Evolutionary conservation across 2,113 vertebrate genomes (phyloP), one percentile per base, ranked within the genome.

Genomic region (Callithrix jacchus): DNA sequence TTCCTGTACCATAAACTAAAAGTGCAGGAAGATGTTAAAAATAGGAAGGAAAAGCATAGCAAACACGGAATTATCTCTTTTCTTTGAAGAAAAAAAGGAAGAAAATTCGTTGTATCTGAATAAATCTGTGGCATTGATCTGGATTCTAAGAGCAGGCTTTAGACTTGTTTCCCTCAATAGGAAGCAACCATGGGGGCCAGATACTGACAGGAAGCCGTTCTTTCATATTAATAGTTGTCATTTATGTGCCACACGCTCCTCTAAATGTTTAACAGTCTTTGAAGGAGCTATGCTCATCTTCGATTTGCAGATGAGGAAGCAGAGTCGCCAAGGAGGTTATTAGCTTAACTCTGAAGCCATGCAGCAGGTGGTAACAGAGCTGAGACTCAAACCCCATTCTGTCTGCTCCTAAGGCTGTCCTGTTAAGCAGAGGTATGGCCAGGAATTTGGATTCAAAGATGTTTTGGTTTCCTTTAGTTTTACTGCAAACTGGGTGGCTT

Each of bases 281-380:
- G 76, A 87, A 90, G 27, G 27, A 70, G 4, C 7, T 30, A 0
- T 47, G 11, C 6, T 47, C 8, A 40, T 12, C 56, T 82, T 37
- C 11, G 5, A 61, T 52, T 88, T 76, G 40, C 61, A 86, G 61
- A 23, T 20, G 52, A 86, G 37, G 71, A 81, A 42, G 42, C 8
- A 20, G 77, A 92, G 47, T 76, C 8, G 7, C 56, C 30, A 35
- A n/a, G 14, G 16, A 83, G 10, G 30, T 8, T 32, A 49, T 32
- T 2, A 47, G 21, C 21, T 68, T n/a, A 74, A 13, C 0, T 20
- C 18, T 18, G 0, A 2, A 4, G 32, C n/a, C 45, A 1, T 1
- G 61, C 10, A 35, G 52, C 58, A 17, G 52, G 54, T 0, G 6
- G 25, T 2, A 21, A 11, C 1, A 20, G 9, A 10, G 18, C 45